Evolutionary conservation across 2,113 vertebrate genomes (phyloP).

Genomic region (Clarias magur): DNA sequence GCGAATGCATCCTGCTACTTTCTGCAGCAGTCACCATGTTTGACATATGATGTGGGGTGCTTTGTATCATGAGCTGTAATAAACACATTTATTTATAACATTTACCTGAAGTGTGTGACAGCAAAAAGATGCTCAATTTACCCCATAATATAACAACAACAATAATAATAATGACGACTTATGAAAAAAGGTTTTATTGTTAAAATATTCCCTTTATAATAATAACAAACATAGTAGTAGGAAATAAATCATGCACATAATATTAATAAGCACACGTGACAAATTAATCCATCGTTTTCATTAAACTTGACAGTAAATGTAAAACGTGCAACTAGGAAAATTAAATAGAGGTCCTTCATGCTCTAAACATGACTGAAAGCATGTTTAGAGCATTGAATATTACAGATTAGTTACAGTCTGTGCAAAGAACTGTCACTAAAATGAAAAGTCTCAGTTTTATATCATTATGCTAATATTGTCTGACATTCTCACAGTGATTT

Average conservation of each 20-base stretch:
- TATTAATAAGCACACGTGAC: neutral
- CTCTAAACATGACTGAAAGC: neutral
- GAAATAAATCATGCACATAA: neutral
- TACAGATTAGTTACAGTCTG: neutral
- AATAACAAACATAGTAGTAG: neutral
- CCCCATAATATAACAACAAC: neutral
- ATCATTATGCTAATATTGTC: neutral
- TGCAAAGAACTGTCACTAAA: neutral
- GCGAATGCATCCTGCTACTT: no score
- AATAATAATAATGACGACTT: neutral
- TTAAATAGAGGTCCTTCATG: neutral
- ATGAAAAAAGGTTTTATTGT: slow-evolving; percentile 5
- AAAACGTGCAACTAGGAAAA: neutral
- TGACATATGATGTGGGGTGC: no score
- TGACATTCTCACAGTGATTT: neutral
- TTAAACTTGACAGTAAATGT: neutral
- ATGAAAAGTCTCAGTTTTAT: no score
- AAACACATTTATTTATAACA: no score
- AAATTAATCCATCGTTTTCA: neutral
- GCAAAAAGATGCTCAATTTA: neutral
- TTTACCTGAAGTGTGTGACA: neutral
- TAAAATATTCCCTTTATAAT: neutral
- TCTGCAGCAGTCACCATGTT: no score
- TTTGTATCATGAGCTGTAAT: no score
- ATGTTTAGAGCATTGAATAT: neutral